These are phyloP conservation scores for Timema cristinae DNA, from an alignment of 2,888 invertebrate species.

Conservation along the genomic window DNA sequence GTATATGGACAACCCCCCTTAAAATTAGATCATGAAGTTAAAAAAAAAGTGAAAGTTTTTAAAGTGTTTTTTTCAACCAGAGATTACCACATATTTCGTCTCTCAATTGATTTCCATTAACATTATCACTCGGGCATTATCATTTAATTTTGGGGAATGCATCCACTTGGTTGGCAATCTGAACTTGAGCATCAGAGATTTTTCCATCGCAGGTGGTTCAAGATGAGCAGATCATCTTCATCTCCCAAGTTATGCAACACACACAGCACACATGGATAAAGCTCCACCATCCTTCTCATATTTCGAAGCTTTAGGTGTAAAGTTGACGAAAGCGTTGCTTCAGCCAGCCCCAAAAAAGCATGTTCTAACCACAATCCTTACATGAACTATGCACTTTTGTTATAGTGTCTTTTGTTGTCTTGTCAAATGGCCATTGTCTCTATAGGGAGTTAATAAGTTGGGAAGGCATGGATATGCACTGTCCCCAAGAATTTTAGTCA, in stretches of 20 bases:
- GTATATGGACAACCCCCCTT: too few relatives aligned
- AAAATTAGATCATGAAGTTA: too few relatives aligned
- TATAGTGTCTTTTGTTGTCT: constrained; percentile 23
- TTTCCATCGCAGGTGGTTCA: neutral
- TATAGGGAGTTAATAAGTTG: constrained; percentile 31
- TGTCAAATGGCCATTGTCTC: constrained; percentile 28
- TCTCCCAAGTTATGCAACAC: constrained; percentile 4
- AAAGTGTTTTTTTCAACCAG: too few relatives aligned
- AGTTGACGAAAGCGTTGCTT: neutral
- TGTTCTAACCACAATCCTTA: neutral
- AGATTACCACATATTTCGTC: neutral
- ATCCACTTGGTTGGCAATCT: neutral
- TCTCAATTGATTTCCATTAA: neutral
- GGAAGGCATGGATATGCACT: constrained; percentile 33
- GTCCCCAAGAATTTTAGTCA: constrained; percentile 31
- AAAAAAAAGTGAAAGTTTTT: too few relatives aligned
- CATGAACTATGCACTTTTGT: neutral
- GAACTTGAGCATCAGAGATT: neutral
- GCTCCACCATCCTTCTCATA: neutral
- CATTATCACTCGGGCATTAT: neutral
- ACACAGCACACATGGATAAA: neutral
- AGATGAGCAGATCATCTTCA: neutral
- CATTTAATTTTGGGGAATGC: neutral
- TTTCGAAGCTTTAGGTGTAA: neutral
- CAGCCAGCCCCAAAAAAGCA: neutral